A percentile compares a stretch with the other conserved stretches of the same genome.
Conservation (phyloP, 2,888 invertebrate genomes). For the Campaea margaritaria region DNA sequence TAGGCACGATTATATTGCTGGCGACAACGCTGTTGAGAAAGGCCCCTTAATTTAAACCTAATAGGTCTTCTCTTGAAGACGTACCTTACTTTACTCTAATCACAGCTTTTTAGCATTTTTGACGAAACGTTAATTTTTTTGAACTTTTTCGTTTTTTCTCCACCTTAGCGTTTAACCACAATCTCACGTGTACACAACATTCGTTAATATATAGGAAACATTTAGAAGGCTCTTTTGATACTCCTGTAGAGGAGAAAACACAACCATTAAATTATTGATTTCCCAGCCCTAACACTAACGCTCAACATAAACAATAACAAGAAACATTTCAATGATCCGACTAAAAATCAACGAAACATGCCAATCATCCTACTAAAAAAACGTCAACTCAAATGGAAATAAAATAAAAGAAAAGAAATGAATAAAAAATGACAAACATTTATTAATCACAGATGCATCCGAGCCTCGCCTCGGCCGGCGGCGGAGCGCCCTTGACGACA, state of each 20-base stretch:
- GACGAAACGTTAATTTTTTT: constrained; percentile 25
- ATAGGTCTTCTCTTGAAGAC: background rate
- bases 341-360: too few species aligned
- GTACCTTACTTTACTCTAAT: constrained; percentile 25
- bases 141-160: background rate
- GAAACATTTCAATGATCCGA: constrained; percentile 3
- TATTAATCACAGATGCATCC: constrained; percentile 79
- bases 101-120: constrained; percentile 36
- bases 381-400: constrained; percentile 12
- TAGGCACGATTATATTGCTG: too few species aligned
- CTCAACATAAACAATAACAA: constrained; percentile 20
- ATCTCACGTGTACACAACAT: constrained; percentile 17
- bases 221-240: constrained; percentile 8
- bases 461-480: constrained; percentile 48
- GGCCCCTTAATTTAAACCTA: background rate
- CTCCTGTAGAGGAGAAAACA: constrained; percentile 13
- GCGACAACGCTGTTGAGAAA: background rate
- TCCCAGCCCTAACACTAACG: constrained; percentile 13
- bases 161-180: too few species aligned
- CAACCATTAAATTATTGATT: constrained; percentile 13
- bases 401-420: constrained; percentile 55
- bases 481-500: constrained; percentile 47
- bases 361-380: constrained; percentile 1
- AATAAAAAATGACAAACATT: constrained; percentile 70
- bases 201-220: constrained; percentile 31